Evolutionary conservation across 2,888 invertebrate genomes (phyloP), one percentile per base, ranked within the genome.

Genomic region (Apamea crenata): DNA sequence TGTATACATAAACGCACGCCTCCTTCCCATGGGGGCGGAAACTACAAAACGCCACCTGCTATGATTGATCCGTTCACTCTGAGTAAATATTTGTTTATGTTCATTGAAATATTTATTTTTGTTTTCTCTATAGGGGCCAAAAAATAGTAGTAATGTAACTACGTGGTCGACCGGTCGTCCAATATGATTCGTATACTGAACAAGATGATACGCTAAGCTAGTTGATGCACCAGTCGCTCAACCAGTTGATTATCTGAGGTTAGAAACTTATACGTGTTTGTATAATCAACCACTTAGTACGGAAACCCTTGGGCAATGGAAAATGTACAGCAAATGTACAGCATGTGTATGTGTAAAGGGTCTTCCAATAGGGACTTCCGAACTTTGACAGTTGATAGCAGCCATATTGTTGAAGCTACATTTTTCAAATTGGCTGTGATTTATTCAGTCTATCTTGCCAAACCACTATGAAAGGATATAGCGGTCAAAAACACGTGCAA

Each of bases 211-310:
- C 6, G 40, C 40, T 40, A 40, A 44, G 29, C 50, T 77, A 25
- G 40, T 65, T 40, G 63, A 12, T 40, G 4, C 1, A 77, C 77
- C 29, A 18, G 29, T 40, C 25, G 8, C 10, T 1, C 6, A 61
- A 68, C 50, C 32, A 61, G 32, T 80, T 63, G 25, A 81, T 21
- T 32, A 18, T 6, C 16, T 32, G 69, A 61, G 21, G 21, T n/a
- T 18, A 29, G 47, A 29, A 69, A 69, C 44, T 14, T 69, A 21
- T 12, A 47, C 44, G 7, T 29, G 29, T 29, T 44, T 29, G 21
- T 47, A 29, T 29, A 44, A 14, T 44, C 50, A 44, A 32, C 44
- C 3, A 36, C 12, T 63, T 56, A 44, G n/a, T 32, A 32, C 21
- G 40, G 32, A 40, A 61, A 63, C 40, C 25, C 18, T 29, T 65